Evolutionary conservation across 2,797 vertebrate genomes (phyloP).

Genomic region (Spondyliosoma cantharus): DNA sequence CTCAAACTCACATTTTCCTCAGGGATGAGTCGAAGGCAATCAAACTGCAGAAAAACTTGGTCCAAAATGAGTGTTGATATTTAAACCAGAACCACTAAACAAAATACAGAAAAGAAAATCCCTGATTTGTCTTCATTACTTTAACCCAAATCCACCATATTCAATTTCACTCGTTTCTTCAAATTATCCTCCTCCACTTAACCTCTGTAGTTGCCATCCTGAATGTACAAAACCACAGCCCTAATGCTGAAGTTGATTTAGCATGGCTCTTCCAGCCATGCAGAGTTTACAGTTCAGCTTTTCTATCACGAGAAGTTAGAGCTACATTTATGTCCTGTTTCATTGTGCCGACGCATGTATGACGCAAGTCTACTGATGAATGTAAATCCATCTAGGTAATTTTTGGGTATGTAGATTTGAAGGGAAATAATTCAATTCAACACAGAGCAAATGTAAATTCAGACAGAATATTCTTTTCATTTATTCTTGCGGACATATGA

Average conservation of each 20-base stretch:
- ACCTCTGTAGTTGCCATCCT: not conserved
- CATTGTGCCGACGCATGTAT: not conserved
- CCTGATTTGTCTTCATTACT: not conserved
- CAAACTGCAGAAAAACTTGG: not conserved
- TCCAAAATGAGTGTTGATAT: slow-evolving; percentile 3
- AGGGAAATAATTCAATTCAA: not conserved
- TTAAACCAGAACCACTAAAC: not conserved
- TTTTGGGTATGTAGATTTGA: not conserved
- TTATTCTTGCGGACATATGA: not conserved
- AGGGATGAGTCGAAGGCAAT: slow-evolving; percentile 4
- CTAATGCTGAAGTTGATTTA: not conserved
- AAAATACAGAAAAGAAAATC: not conserved
- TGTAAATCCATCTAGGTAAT: not conserved
- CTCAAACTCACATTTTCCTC: not conserved
- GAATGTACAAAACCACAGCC: not conserved
- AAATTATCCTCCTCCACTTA: not conserved
- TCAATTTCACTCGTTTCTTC: not conserved
- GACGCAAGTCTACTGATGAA: not conserved
- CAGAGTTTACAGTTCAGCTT: not conserved
- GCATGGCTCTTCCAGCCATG: not conserved
- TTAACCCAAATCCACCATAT: not conserved
- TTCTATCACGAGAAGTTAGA: not conserved
- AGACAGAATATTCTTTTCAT: not conserved
- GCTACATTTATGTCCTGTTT: not conserved
- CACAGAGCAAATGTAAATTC: not conserved